Base-by-base conservation (phyloP, 53 echinoderm and acorn worm species). In the Holothuria scabra region DNA sequence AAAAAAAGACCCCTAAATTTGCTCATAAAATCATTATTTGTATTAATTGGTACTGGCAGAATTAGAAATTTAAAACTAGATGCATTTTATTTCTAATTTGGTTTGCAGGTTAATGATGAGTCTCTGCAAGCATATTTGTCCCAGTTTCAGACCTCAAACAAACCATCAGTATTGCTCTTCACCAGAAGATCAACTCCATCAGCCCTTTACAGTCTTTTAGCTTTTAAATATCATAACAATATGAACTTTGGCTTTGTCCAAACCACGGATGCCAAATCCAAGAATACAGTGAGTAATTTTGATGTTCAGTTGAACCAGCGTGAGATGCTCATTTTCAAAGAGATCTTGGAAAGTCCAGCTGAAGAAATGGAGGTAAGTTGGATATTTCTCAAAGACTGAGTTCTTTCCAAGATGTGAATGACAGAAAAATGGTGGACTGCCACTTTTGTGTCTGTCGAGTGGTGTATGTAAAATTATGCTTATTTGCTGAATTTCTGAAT, bases 211-310 rank as follows among this genome's bases (percentile, higher is more conserved):
- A 84, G 83, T 34, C 85, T 92, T 16, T 83, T 85, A 19, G 94
- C 92, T 0, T 83, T 94, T 26, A 79, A 85, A 21, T 88, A 87
- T 57, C 85, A 76, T 28, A 56, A 88, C 23, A 62, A 84, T 4
- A 87, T 92, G 74, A 82, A 92, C 57, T 97, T 97, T 60, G 97
- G 97, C 34, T 90, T 94, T 29, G 83, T 90, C 18, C 88, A 86
- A 31, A 84, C 85, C 35, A 84, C 63, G 26, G 87, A 59, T 18
- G 24, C 25, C 16, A 89, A 87, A 38, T 89, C 91, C 1, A 65
- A 71, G 21, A 65, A 90, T 37, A 82, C 93, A 10, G 58, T 89
- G 25, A 78, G 72, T 80, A 87, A 93, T 48, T 86, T 87, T 58
- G 93, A 85, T 21, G 23, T 87, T 18, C 35, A 84, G 20, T 74